A percentile compares a stretch with the other conserved stretches of the same genome.
Evolutionary conservation across 2,888 invertebrate genomes (phyloP).

Genomic region (Ectropis crepuscularia): DNA sequence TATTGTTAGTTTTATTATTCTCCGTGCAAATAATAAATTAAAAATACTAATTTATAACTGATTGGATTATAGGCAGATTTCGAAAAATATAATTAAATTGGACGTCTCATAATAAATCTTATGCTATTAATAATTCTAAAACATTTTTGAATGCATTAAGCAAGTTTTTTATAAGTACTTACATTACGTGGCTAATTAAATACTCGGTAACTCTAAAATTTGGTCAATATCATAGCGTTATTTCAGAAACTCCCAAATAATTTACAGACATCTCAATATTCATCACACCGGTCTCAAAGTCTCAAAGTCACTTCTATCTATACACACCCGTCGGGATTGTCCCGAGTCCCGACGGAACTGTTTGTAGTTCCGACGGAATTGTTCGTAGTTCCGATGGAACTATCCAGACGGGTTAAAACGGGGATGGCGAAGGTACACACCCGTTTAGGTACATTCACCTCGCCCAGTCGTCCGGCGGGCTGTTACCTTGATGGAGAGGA

Average conservation of each 20-base stretch:
- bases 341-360: conserved; percentile 47
- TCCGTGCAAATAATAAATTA: neutral
- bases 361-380: conserved; percentile 42
- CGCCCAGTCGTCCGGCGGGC: conserved; percentile 86
- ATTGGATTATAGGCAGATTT: no score
- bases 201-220: conserved; percentile 30
- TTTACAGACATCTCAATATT: conserved; percentile 41
- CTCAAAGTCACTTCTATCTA: conserved; percentile 28
- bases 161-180: conserved; percentile 10
- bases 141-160: conserved; percentile 7
- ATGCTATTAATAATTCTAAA: neutral
- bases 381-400: conserved; percentile 48
- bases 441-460: conserved; percentile 85
- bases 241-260: conserved; percentile 6
- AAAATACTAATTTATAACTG: no score
- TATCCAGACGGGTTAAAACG: conserved; percentile 52
- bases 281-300: conserved; percentile 9
- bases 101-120: conserved; percentile 11
- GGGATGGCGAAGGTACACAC: conserved; percentile 63
- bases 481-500: conserved; percentile 80
- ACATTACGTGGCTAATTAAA: conserved; percentile 11
- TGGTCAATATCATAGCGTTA: conserved; percentile 27
- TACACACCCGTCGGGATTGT: conserved; percentile 50
- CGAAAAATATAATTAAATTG: neutral
- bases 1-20: no score